Conservation (phyloP, 2,797 vertebrate species). For the Meriones psammophilus region DNA sequence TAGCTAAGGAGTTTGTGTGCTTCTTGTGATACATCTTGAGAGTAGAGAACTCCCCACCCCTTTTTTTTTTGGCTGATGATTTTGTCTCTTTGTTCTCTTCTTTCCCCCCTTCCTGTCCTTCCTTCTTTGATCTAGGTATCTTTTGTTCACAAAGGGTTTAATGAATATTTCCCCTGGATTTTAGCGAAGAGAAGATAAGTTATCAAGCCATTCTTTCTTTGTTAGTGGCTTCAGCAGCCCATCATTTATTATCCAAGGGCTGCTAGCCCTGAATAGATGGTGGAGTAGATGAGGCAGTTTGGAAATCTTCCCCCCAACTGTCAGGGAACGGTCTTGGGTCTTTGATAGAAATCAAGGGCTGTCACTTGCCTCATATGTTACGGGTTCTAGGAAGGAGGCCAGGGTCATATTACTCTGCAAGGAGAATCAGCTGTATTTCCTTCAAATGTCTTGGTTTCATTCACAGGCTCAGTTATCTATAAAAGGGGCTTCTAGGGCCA, state of each 20-base stretch:
- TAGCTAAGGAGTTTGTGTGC: constrained; percentile 69
- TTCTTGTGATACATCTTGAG: constrained; percentile 66
- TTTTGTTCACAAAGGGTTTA: constrained; percentile 62
- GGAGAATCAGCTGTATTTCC: constrained; percentile 75
- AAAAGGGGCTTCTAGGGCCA: constrained; percentile 71
- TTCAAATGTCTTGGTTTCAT: constrained; percentile 73
- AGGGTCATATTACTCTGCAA: constrained; percentile 72
- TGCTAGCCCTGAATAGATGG: constrained; percentile 56
- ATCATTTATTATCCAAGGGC: constrained; percentile 68
- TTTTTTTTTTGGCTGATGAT: not conserved
- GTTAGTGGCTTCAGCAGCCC: constrained; percentile 64
- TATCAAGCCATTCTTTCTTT: constrained; percentile 69
- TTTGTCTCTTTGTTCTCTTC: not conserved
- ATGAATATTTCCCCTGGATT: constrained; percentile 72
- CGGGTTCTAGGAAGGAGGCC: constrained; percentile 71
- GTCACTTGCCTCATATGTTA: constrained; percentile 68
- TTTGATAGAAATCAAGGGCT: constrained; percentile 72
- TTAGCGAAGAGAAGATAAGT: constrained; percentile 70
- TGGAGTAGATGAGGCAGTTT: constrained; percentile 49
- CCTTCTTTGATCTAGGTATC: not conserved
- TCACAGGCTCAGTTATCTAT: constrained; percentile 76
- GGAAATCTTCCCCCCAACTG: constrained; percentile 57
- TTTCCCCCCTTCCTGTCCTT: not conserved
- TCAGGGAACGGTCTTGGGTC: constrained; percentile 65
- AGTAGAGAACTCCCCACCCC: not conserved